These are phyloP conservation scores for Dynastes hyllus DNA, from an alignment of 2,888 invertebrate genomes.

Conservation along the genomic window DNA sequence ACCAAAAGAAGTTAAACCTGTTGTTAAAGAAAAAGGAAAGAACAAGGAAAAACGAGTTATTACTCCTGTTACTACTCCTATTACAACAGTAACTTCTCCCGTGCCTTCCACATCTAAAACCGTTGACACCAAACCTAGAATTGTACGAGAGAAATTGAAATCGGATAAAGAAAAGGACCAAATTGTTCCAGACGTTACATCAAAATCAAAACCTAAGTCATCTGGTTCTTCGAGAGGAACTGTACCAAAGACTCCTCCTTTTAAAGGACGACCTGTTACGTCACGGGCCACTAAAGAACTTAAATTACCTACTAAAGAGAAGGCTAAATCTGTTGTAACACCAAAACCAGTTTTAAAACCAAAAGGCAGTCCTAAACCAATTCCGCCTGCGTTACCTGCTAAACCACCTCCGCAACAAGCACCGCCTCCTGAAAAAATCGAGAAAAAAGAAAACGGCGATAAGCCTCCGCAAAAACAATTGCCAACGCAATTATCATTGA, in stretches of 20 bases:
- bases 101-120: neutral
- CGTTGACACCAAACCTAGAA: constrained; percentile 44
- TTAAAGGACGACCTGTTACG: constrained; percentile 50
- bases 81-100: neutral
- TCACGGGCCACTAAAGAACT: constrained; percentile 54
- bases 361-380: constrained; percentile 62
- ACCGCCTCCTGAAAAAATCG: constrained; percentile 71
- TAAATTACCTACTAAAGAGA: constrained; percentile 39
- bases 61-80: neutral
- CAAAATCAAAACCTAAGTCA: constrained; percentile 60
- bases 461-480: constrained; percentile 71
- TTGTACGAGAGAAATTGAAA: constrained; percentile 52
- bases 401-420: constrained; percentile 67
- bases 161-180: constrained; percentile 68
- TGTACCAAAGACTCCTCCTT: constrained; percentile 37
- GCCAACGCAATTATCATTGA: constrained; percentile 61
- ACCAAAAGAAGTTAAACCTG: constrained; percentile 71
- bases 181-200: constrained; percentile 69
- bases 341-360: constrained; percentile 51
- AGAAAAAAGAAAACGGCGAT: constrained; percentile 53
- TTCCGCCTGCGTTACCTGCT: constrained; percentile 56
- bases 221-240: constrained; percentile 50
- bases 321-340: constrained; percentile 49
- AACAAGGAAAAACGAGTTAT: constrained; percentile 26
- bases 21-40: constrained; percentile 70